Percentiles rank a stretch among this genome's conserved stretches.
phyloP scores from a whole-genome alignment of 2,113 vertebrate genomes.

The Sphyrna mokarran region DNA sequence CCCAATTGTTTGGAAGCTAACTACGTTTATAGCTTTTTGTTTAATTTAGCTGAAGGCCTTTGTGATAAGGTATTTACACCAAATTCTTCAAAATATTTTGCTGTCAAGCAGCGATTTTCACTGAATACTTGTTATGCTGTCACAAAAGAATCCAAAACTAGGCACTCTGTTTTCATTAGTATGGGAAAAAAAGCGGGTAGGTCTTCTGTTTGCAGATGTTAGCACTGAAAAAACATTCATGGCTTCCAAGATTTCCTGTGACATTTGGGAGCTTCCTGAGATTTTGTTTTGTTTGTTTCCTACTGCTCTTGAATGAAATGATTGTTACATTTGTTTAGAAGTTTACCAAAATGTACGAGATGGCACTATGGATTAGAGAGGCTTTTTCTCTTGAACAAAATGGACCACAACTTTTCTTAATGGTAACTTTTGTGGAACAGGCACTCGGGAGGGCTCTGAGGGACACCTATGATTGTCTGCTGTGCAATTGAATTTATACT shows the following conservation, averaged over 20 bases:
- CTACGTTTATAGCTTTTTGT: background rate
- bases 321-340: background rate
- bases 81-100: background rate
- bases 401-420: background rate
- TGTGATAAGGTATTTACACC: background rate
- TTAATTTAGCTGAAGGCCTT: background rate
- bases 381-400: too few species aligned
- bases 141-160: background rate
- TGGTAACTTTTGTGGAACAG: background rate
- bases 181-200: background rate
- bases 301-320: background rate
- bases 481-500: background rate
- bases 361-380: background rate
- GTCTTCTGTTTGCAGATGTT: background rate
- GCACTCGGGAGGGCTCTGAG: background rate
- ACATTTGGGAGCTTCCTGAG: background rate
- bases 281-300: constrained; percentile 3
- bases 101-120: background rate
- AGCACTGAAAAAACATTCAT: background rate
- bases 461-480: background rate
- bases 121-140: background rate
- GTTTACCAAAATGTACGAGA: background rate
- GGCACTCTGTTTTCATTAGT: background rate
- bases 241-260: background rate
- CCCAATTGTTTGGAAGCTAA: too few species aligned